Conservation (phyloP, 2,113 vertebrate species). For the Odocoileus virginianus region DNA sequence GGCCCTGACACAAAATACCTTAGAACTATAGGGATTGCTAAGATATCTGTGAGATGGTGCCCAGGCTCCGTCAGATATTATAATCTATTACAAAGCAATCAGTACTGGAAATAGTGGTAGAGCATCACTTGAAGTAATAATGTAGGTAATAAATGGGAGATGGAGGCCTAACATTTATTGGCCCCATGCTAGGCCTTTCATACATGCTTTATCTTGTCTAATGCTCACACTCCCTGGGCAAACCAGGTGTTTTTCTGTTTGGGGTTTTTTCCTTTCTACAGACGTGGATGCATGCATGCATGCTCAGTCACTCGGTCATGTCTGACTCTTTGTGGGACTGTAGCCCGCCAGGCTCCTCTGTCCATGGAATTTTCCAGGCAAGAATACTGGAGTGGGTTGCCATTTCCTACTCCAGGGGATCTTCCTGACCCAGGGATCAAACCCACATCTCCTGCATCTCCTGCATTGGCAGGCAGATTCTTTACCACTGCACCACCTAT, state of each 20-base stretch:
- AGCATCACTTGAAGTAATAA: background rate
- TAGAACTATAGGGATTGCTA: background rate
- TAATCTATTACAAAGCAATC: background rate
- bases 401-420: background rate
- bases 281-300: background rate
- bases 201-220: background rate
- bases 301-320: background rate
- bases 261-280: background rate
- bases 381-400: background rate
- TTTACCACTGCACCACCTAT: background rate
- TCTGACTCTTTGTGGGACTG: background rate
- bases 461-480: background rate
- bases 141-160: background rate
- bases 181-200: background rate
- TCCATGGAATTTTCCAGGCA: background rate
- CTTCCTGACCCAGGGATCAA: background rate
- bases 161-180: background rate
- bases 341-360: background rate
- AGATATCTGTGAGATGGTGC: background rate
- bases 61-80: background rate
- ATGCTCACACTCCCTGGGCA: background rate
- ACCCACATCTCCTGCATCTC: background rate
- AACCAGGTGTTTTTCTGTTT: background rate
- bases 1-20: constrained; percentile 33
- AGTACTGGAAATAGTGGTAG: background rate